Percentiles rank a stretch among this genome's conserved stretches.
These are phyloP conservation scores for Pachyrhynchus sulphureomaculatus DNA, from an alignment of 1,140 invertebrate species.

Conservation along the genomic window DNA sequence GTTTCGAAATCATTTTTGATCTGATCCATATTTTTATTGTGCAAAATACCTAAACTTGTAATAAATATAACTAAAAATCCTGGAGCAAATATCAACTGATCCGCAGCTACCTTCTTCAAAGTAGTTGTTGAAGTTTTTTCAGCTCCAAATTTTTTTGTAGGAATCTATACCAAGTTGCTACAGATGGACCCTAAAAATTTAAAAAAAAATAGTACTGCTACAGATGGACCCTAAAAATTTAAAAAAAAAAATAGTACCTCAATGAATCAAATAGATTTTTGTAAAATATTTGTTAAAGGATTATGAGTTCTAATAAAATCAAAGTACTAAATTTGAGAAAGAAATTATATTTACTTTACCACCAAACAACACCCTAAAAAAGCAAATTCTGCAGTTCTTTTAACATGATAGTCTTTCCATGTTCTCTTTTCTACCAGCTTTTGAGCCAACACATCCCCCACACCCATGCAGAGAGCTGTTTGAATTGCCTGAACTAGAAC, in stretches of 20 bases:
- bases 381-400: constrained; percentile 54
- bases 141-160: constrained; percentile 20
- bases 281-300: too few species aligned
- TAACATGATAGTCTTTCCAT: constrained; percentile 42
- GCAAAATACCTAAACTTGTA: too few species aligned
- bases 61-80: constrained; percentile 61
- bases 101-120: constrained; percentile 69
- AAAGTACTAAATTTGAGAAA: neutral
- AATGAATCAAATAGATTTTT: too few species aligned
- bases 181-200: constrained; percentile 33
- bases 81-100: constrained; percentile 71
- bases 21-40: too few species aligned
- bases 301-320: neutral
- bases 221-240: constrained; percentile 33
- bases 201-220: too few species aligned
- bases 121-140: constrained; percentile 21
- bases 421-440: constrained; percentile 53
- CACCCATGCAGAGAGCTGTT: constrained; percentile 54
- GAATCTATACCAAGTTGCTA: constrained; percentile 31
- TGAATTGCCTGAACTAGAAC: constrained; percentile 54
- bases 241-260: too few species aligned
- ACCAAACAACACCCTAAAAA: constrained; percentile 55
- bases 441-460: constrained; percentile 56
- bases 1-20: too few species aligned
- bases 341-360: constrained; percentile 44